phyloP scores from a whole-genome alignment of 1,140 invertebrate genomes.

The Trichomalopsis sarcophagae region DNA sequence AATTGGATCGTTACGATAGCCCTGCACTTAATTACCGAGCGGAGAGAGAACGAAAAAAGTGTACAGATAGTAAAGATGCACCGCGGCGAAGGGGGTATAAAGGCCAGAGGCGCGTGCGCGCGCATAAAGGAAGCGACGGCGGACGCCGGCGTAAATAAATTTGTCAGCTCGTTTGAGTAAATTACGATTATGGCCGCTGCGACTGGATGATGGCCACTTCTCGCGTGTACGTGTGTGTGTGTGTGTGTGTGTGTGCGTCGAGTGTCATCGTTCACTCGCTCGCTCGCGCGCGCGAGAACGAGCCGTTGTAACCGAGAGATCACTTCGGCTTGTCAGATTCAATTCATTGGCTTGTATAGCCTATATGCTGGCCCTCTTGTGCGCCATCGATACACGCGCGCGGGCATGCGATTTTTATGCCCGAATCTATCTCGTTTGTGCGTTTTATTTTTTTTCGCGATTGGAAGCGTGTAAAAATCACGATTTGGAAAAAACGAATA shows the following conservation, averaged over 20 bases:
- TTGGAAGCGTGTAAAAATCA: neutral
- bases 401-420: neutral
- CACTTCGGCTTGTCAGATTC: constrained; percentile 33
- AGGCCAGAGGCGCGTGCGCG: neutral
- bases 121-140: constrained; percentile 36
- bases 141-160: constrained; percentile 47
- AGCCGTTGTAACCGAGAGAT: constrained; percentile 20
- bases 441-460: neutral
- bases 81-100: neutral
- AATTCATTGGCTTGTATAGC: constrained; percentile 10
- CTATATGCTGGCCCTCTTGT: neutral
- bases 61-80: neutral
- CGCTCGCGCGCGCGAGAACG: neutral
- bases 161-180: constrained; percentile 46
- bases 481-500: neutral
- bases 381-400: neutral
- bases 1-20: constrained; percentile 30
- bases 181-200: constrained; percentile 40
- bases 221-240: neutral
- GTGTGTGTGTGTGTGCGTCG: neutral
- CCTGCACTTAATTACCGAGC: constrained; percentile 33
- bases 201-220: constrained; percentile 36
- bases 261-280: constrained; percentile 21
- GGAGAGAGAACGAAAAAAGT: constrained; percentile 1
- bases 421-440: neutral